A percentile compares a stretch with the other conserved stretches of the same genome.
Evolutionary conservation across 2,797 vertebrate genomes (phyloP).

Genomic region (Lithobates sylvaticus): DNA sequence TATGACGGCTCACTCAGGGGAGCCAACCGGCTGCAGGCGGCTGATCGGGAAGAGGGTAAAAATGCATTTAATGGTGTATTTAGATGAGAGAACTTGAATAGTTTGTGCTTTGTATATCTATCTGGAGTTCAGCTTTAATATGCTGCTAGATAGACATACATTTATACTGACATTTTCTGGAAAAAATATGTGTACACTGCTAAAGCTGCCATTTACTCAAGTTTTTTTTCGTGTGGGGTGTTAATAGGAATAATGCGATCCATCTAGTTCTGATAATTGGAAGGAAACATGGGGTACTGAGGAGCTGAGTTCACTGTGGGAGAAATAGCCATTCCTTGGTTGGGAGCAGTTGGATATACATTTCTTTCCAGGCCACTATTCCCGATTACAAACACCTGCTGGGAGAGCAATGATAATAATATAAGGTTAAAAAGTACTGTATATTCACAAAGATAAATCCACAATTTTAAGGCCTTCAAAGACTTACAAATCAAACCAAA

Average conservation of each 20-base stretch:
- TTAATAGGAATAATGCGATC: neutral
- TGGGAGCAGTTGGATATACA: constrained; percentile 8
- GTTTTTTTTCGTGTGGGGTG: neutral
- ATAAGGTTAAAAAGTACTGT: neutral
- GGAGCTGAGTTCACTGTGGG: neutral
- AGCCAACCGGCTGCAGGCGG: no score
- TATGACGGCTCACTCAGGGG: no score
- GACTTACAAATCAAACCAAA: no score
- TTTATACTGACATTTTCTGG: no score
- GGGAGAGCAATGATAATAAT: neutral
- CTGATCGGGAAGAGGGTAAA: no score
- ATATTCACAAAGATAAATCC: neutral
- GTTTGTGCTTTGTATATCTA: no score
- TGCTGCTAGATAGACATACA: no score
- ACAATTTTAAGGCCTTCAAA: neutral
- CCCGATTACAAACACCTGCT: constrained; percentile 24
- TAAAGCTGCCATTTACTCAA: no score
- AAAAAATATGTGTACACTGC: no score
- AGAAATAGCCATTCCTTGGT: neutral
- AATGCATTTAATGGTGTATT: no score
- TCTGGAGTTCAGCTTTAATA: no score
- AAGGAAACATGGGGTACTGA: constrained; percentile 5
- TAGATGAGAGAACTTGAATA: no score
- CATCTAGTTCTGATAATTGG: constrained; percentile 3
- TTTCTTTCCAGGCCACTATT: neutral